phyloP scores from a whole-genome alignment of 2,113 vertebrate species.

The Pristiophorus japonicus region DNA sequence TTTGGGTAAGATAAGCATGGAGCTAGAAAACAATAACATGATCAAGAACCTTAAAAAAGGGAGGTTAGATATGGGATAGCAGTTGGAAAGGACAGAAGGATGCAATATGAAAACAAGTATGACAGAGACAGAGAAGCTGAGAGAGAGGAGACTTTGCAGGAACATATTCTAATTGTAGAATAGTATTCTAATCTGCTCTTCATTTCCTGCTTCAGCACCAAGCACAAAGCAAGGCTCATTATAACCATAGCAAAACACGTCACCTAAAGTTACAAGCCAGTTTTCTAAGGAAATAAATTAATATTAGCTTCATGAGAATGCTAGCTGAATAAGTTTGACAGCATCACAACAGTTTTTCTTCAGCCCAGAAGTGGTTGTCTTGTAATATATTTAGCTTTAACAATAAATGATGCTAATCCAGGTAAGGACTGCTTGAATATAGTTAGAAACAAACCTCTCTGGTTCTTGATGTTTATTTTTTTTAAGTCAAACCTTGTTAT shows the following conservation, averaged over 20 bases:
- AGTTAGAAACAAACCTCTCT: background rate
- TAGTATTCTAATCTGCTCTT: background rate
- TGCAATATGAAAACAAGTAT: no score
- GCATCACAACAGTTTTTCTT: background rate
- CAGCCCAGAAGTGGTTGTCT: background rate
- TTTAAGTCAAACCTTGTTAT: background rate
- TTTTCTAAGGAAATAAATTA: background rate
- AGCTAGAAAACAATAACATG: background rate
- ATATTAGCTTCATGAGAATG: background rate
- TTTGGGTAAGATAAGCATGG: background rate
- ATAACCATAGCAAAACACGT: background rate
- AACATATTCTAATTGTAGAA: background rate
- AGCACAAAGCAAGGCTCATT: background rate
- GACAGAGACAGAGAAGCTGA: background rate
- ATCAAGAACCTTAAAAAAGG: background rate
- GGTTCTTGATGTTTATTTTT: background rate
- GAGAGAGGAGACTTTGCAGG: background rate
- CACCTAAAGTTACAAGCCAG: conserved; percentile 14
- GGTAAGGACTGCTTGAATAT: background rate
- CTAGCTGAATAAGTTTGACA: background rate
- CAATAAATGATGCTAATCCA: background rate
- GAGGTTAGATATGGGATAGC: background rate
- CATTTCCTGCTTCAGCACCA: background rate
- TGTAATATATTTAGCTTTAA: background rate
- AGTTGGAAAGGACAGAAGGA: background rate